These are phyloP conservation scores for Aptenodytes forsteri DNA, from an alignment of 2,113 vertebrate species.

Conservation along the genomic window DNA sequence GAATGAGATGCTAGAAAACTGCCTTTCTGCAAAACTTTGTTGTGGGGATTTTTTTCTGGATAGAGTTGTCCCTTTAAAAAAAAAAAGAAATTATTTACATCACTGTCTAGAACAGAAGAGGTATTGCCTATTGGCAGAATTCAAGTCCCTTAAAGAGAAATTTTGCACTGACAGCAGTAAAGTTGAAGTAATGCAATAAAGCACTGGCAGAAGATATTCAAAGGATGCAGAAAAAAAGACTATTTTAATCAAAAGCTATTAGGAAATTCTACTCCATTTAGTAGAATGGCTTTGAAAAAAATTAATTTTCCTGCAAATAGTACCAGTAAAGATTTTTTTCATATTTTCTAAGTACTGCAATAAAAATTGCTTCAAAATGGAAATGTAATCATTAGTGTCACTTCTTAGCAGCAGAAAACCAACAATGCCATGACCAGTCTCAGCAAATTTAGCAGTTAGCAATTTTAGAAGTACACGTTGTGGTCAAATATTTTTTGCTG, in stretches of 20 bases:
- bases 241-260: constrained; percentile 31
- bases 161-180: neutral
- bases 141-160: neutral
- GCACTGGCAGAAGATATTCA: neutral
- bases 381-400: neutral
- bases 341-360: neutral
- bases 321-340: neutral
- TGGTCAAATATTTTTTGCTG: constrained; percentile 2
- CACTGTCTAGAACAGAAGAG: neutral
- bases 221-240: neutral
- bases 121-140: neutral
- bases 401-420: neutral
- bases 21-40: neutral
- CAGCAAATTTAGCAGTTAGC: neutral
- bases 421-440: neutral
- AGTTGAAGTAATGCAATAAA: constrained; percentile 11
- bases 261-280: neutral
- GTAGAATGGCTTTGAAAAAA: neutral
- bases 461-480: neutral
- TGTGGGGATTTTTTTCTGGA: neutral
- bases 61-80: neutral
- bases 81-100: neutral
- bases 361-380: constrained; percentile 21
- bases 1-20: neutral
- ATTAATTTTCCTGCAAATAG: neutral